Base-by-base conservation (phyloP, 1,140 invertebrate species). In the Bradysia coprophila region DNA sequence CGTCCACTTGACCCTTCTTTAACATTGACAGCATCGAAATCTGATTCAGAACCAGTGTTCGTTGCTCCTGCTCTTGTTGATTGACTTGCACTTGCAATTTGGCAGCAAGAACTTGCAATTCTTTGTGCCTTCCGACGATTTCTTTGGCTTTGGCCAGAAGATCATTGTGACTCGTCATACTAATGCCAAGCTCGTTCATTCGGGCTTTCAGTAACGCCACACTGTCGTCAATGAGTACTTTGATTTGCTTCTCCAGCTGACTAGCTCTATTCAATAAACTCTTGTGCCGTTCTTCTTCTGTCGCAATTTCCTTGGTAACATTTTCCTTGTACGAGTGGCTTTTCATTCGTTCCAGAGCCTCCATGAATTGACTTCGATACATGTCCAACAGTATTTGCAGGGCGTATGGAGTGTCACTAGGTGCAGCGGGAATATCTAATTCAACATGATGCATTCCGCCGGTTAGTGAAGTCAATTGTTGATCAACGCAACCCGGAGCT, bases 211-310 rank as follows among this genome's bases (percentile, higher is more conserved):
- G 62, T 32, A 93, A 63, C 18, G 76, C 76, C n/a, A 93, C 85
- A 52, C 89, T 91, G 55, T 94, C 88, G 50, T 87, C 81, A 45
- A 91, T 90, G 22, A 95, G 64, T 34, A 82, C 76, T 53, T 81
- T 84, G 44, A 94, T 90, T 64, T 92, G 86, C 57, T 89, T 89
- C 47, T 93, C 86, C 43, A 94, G 66, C 56, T 90, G 84, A 15
- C 78, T 78, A 22, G 80, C 79, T 38, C 84, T 71, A 21, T 75
- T 79, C 52, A 79, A 77, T 36, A 92, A 55, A 46, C 79, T 78
- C 47, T 78, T 72, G 63, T 88, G 87, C 47, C 78, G 68, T 53
- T 90, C 84, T 69, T 77, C 79, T 62, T 94, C 88, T 49, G 76
- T 72, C 32, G 78, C 73, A 37, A 94, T 87, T 54, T 87, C 74